Percentiles rank a stretch among this genome's conserved stretches.
These are phyloP conservation scores for Caretta caretta DNA, from an alignment of 2,113 vertebrate species.

Conservation along the genomic window DNA sequence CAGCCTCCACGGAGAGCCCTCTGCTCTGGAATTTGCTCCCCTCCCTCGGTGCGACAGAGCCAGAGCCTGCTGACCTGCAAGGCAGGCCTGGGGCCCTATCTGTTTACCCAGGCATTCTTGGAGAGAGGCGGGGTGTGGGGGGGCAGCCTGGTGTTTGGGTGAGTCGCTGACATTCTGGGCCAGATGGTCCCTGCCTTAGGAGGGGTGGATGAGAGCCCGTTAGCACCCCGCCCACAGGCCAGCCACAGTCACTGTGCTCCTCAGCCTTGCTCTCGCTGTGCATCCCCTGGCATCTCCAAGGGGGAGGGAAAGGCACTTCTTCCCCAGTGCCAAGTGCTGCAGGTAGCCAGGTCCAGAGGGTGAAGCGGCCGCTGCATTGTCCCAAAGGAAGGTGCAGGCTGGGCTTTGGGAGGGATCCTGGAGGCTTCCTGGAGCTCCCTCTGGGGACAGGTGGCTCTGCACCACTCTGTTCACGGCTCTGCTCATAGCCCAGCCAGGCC, in stretches of 20 bases:
- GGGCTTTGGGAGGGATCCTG: background rate
- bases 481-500: background rate
- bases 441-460: background rate
- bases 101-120: background rate
- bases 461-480: background rate
- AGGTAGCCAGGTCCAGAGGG: background rate
- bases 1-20: background rate
- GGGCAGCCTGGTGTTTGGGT: no score
- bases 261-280: background rate
- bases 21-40: background rate
- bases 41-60: background rate
- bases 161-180: background rate
- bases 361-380: background rate
- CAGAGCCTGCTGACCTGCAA: background rate
- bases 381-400: background rate
- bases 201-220: background rate
- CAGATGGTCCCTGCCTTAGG: background rate
- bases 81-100: background rate
- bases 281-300: background rate
- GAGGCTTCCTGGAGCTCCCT: background rate
- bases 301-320: background rate
- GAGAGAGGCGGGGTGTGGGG: background rate
- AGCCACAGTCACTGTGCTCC: background rate
- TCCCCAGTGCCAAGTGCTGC: background rate
- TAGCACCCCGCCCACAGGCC: background rate